These are phyloP conservation scores for Zoroaster sp. DNA, from an alignment of 53 echinoderm and acorn worm species.

Conservation along the genomic window DNA sequence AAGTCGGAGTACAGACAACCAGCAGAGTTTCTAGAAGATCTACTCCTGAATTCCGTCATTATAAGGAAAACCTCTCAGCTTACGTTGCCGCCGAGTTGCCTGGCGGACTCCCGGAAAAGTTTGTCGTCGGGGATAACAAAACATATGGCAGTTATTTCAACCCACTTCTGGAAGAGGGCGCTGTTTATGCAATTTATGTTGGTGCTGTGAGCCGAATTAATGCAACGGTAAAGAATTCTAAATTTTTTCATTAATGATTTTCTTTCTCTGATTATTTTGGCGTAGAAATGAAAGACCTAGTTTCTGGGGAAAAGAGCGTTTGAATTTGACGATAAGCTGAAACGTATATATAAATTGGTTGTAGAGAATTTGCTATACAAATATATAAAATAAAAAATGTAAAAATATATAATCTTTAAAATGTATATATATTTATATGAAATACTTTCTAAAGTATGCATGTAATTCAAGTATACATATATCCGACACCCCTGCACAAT, in stretches of 20 bases:
- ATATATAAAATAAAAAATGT: neutral
- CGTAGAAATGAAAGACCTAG: neutral
- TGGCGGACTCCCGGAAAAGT: neutral
- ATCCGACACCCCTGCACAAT: too few species aligned
- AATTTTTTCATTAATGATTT: neutral
- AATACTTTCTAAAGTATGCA: too few species aligned
- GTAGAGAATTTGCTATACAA: neutral
- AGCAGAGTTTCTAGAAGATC: neutral
- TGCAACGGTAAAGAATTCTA: neutral
- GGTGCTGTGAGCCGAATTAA: neutral
- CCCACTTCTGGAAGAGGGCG: neutral
- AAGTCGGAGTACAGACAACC: neutral
- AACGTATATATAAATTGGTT: too few species aligned
- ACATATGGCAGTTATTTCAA: neutral
- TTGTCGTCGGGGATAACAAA: conserved; percentile 13
- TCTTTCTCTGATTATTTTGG: neutral
- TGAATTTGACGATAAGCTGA: neutral
- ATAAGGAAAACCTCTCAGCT: neutral
- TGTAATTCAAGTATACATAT: too few species aligned
- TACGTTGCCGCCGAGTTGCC: conserved; percentile 8
- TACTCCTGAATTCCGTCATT: neutral
- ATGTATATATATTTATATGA: too few species aligned
- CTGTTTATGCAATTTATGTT: neutral
- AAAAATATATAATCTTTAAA: neutral
- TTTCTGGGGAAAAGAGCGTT: neutral